These are phyloP conservation scores for Acipenser transmontanus DNA, from an alignment of 2,797 vertebrate species.

Conservation along the genomic window DNA sequence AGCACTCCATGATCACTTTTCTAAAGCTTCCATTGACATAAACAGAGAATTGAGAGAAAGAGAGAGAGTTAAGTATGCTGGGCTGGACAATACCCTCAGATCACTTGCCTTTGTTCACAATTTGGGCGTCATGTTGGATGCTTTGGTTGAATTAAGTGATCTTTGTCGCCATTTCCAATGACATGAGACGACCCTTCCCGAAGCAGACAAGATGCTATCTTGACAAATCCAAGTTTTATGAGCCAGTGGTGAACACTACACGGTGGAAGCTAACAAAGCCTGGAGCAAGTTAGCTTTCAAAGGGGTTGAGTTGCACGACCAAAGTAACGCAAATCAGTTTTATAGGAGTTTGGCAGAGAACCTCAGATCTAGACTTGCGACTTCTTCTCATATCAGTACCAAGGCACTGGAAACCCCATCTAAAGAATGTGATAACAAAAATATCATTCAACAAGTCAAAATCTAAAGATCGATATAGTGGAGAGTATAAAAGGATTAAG, in stretches of 20 bases:
- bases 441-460: too few relatives aligned
- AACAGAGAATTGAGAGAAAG: constrained; percentile 33
- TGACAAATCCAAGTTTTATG: constrained; percentile 43
- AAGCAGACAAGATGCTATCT: constrained; percentile 29
- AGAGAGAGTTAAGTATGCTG: constrained; percentile 30
- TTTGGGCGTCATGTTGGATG: constrained; percentile 49
- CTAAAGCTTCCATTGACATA: constrained; percentile 33
- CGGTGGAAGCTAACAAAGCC: background rate
- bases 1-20: constrained; percentile 24
- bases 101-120: constrained; percentile 48
- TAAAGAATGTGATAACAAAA: background rate
- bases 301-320: constrained; percentile 42
- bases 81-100: constrained; percentile 45
- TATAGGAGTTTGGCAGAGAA: constrained; percentile 36
- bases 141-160: constrained; percentile 29
- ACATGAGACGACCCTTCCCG: constrained; percentile 25
- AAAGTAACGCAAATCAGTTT: constrained; percentile 42
- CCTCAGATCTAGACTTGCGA: constrained; percentile 29
- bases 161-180: constrained; percentile 36
- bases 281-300: constrained; percentile 20
- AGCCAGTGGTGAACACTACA: constrained; percentile 32
- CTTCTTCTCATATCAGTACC: constrained; percentile 3
- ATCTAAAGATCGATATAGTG: too few relatives aligned
- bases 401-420: background rate
- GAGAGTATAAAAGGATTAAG: too few relatives aligned